A percentile compares a stretch with the other conserved stretches of the same genome.
phyloP scores from a whole-genome alignment of 2,888 invertebrate genomes.

The Lampropteryx suffumata region DNA sequence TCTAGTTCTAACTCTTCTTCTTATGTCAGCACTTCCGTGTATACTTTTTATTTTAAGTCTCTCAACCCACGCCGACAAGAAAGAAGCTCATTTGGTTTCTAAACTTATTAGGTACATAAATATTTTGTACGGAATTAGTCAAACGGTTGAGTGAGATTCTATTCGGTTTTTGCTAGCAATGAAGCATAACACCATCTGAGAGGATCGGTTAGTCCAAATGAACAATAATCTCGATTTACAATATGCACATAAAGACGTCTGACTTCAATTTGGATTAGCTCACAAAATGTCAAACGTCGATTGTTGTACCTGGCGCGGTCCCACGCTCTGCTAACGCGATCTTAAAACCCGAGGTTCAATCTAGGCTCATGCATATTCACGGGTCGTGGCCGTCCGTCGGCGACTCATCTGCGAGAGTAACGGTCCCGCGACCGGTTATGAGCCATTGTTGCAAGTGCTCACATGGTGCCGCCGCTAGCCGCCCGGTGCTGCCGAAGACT shows the following conservation, averaged over 20 bases:
- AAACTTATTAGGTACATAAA: neutral
- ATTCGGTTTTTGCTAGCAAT: too few relatives aligned
- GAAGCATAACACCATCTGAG: too few relatives aligned
- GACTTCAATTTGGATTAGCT: conserved; percentile 41
- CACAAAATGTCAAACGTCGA: conserved; percentile 66
- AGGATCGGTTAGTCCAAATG: too few relatives aligned
- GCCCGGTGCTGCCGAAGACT: conserved; percentile 16
- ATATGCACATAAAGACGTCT: conserved; percentile 25
- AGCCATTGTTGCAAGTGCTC: conserved; percentile 71
- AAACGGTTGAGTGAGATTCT: too few relatives aligned
- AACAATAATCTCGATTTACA: neutral
- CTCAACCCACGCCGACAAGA: conserved; percentile 12
- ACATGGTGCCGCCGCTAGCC: conserved; percentile 31
- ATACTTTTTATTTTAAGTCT: conserved; percentile 30
- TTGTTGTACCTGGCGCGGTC: conserved; percentile 60
- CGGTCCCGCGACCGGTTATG: conserved; percentile 79
- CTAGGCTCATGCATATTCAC: conserved; percentile 80
- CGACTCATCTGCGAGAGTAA: conserved; percentile 67
- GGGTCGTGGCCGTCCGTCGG: conserved; percentile 55
- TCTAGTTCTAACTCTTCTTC: conserved; percentile 53
- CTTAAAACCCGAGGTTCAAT: conserved; percentile 79
- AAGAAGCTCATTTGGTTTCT: conserved; percentile 15
- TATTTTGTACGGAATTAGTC: too few relatives aligned
- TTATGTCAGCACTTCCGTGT: conserved; percentile 50
- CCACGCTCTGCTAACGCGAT: conserved; percentile 70